Percentiles rank a stretch among this genome's conserved stretches.
Conservation (phyloP, 92 coral and sea anemone species). For the Porites evermanni region DNA sequence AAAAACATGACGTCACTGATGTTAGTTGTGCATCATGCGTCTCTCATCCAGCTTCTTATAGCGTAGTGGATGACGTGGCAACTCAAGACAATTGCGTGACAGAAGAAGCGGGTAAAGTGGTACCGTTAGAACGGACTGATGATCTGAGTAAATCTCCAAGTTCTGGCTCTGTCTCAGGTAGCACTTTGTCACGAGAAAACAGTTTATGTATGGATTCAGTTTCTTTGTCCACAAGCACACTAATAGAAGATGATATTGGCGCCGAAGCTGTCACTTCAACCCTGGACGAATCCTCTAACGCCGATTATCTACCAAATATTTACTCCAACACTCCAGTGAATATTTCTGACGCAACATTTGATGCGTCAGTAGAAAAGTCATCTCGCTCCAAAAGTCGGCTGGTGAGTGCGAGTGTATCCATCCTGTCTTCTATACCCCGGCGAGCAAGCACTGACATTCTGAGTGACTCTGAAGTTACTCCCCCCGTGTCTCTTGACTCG, state of each 20-base stretch:
- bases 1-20: constrained; percentile 9
- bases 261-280: neutral
- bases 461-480: constrained; percentile 70
- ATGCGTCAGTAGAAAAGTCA: constrained; percentile 71
- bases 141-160: neutral
- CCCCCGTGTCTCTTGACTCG: constrained; percentile 71
- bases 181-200: constrained; percentile 17
- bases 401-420: constrained; percentile 12
- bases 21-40: neutral
- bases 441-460: constrained; percentile 29
- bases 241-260: neutral
- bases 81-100: constrained; percentile 8
- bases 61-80: neutral
- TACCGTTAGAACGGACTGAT: neutral
- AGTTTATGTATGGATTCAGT: constrained; percentile 26
- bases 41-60: constrained; percentile 2
- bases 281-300: constrained; percentile 23
- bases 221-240: constrained; percentile 14
- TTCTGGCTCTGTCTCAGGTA: neutral
- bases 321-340: constrained; percentile 75
- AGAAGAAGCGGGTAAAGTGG: neutral
- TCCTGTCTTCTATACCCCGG: neutral
- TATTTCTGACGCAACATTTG: constrained; percentile 79
- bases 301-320: constrained; percentile 63
- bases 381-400: constrained; percentile 7